Percentiles rank a stretch among this genome's conserved stretches.
These are phyloP conservation scores for Clinocottus analis DNA, from an alignment of 2,113 vertebrate species.

Conservation along the genomic window DNA sequence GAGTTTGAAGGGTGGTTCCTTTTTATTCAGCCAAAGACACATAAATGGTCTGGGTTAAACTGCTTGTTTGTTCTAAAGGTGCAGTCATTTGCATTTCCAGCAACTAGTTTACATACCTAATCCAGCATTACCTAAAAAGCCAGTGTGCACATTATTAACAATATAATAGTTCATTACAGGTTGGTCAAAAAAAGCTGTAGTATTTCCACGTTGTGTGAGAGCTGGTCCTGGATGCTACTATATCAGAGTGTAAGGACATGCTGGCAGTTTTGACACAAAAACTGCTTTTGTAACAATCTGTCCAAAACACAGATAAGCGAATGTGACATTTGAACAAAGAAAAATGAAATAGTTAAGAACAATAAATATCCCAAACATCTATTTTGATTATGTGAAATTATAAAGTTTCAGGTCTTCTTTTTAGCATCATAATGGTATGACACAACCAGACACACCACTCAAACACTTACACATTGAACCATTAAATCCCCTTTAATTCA, in stretches of 20 bases:
- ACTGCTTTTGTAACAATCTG: not conserved
- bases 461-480: slow-evolving; percentile 11
- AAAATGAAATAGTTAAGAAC: not conserved
- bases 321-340: not conserved
- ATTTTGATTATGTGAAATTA: not conserved
- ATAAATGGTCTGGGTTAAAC: not conserved
- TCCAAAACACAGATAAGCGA: not conserved
- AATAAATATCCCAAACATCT: not conserved
- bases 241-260: not conserved
- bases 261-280: no score
- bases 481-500: slow-evolving; percentile 44
- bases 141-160: not conserved
- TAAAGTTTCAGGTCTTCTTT: not conserved
- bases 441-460: slow-evolving; percentile 13
- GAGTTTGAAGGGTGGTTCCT: not conserved
- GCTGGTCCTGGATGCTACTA: not conserved
- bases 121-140: not conserved
- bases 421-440: not conserved
- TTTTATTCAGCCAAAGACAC: not conserved
- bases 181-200: not conserved
- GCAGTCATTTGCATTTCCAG: not conserved
- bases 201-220: not conserved
- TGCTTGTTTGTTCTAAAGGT: not conserved
- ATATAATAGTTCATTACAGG: not conserved
- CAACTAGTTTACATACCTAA: not conserved